These are phyloP conservation scores for Sebastes schlegelii DNA, from an alignment of 2,113 vertebrate genomes.

Conservation along the genomic window DNA sequence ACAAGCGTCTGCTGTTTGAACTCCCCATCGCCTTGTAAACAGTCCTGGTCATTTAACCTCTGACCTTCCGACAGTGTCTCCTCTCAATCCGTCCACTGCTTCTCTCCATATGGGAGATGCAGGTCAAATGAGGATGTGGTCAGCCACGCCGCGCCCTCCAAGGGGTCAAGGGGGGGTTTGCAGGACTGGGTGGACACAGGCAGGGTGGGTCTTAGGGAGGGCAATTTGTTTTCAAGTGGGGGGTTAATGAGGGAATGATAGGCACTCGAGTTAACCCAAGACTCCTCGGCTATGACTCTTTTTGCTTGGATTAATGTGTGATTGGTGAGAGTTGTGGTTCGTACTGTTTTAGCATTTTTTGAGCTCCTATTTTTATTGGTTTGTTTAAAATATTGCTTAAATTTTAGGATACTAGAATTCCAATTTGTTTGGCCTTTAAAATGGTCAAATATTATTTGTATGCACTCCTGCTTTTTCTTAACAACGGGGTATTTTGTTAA, in stretches of 20 bases:
- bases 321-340: background rate
- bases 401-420: background rate
- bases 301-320: conserved; percentile 27
- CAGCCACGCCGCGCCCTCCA: conserved; percentile 17
- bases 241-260: conserved; percentile 63
- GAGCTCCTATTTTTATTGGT: background rate
- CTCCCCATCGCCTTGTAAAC: conserved; percentile 72
- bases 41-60: conserved; percentile 82
- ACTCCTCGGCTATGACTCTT: background rate
- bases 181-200: conserved; percentile 37
- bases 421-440: background rate
- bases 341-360: background rate
- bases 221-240: conserved; percentile 55
- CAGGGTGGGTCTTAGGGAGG: conserved; percentile 27
- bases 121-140: conserved; percentile 74
- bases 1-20: conserved; percentile 51
- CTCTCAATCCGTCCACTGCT: conserved; percentile 16
- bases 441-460: background rate
- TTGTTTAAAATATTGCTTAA: background rate
- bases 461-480: background rate
- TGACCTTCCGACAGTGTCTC: conserved; percentile 65
- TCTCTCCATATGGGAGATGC: conserved; percentile 66
- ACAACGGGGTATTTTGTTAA: background rate
- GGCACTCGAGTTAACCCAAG: conserved; percentile 24
- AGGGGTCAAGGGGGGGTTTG: conserved; percentile 3